A percentile compares a stretch with the other conserved stretches of the same genome.
phyloP scores from a whole-genome alignment of 2,113 vertebrate species.

The Oriolus oriolus region DNA sequence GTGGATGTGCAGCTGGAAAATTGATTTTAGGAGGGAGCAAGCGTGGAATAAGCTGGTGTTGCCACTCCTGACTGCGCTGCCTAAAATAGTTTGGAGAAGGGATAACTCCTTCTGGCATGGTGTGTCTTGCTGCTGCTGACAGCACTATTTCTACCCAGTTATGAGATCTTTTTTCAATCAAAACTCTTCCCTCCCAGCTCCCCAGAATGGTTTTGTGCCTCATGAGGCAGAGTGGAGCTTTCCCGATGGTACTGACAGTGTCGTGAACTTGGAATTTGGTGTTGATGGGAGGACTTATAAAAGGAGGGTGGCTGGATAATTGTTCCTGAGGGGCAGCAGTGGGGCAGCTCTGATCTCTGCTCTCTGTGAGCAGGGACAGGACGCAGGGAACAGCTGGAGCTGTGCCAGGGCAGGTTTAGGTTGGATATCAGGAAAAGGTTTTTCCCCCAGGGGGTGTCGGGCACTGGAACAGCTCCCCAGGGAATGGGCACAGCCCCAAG shows the following conservation, averaged over 20 bases:
- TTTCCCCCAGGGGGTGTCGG: accelerated
- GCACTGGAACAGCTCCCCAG: not conserved
- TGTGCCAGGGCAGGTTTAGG: not conserved
- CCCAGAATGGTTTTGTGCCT: not conserved
- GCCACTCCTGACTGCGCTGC: not conserved
- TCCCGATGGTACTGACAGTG: not conserved
- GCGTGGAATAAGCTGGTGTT: not conserved
- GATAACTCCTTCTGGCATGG: not conserved
- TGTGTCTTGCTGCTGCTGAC: not conserved
- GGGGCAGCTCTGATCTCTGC: not conserved
- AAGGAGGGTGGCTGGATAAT: not conserved
- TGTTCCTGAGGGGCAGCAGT: not conserved
- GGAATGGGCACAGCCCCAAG: accelerated
- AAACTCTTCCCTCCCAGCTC: not conserved
- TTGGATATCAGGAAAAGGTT: accelerated
- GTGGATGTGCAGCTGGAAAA: not conserved
- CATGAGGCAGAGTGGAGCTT: not conserved
- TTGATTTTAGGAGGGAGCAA: not conserved
- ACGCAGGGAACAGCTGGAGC: not conserved
- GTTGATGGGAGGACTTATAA: accelerated
- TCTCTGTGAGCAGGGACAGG: not conserved
- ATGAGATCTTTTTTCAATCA: not conserved
- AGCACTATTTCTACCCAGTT: not conserved
- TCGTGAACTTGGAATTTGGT: not conserved
- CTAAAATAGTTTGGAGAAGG: not conserved